Evolutionary conservation across 2,888 invertebrate species (phyloP).

Genomic region (Eretmocerus hayati): DNA sequence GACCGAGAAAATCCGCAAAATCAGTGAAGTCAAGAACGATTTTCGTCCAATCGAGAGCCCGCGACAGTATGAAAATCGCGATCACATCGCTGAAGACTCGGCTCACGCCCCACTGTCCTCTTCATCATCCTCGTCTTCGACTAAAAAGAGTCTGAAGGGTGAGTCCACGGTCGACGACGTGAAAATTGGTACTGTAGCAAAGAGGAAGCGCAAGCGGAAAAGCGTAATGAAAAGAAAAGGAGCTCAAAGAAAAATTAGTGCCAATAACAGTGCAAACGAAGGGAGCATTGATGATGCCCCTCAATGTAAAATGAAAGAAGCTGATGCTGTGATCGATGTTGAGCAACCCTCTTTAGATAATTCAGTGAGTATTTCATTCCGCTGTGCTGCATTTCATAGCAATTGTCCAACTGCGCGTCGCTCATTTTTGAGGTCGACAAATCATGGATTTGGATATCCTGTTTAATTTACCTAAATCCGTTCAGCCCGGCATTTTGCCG

Average conservation of each 20-base stretch:
- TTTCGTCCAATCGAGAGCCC: constrained; percentile 54
- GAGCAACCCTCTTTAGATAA: constrained; percentile 4
- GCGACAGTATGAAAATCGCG: constrained; percentile 27
- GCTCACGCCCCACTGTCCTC: constrained; percentile 8
- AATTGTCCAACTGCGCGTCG: no score
- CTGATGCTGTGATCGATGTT: constrained; percentile 6
- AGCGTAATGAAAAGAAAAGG: constrained; percentile 74
- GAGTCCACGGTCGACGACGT: constrained; percentile 35
- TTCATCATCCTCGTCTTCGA: constrained; percentile 16
- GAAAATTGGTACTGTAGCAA: constrained; percentile 48
- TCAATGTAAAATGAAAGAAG: constrained; percentile 31
- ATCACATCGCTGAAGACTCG: constrained; percentile 36
- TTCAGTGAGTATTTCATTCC: constrained; percentile 30
- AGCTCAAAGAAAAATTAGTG: constrained; percentile 60
- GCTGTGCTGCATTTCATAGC: no score
- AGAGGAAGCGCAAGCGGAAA: constrained; percentile 74
- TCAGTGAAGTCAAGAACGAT: constrained; percentile 57
- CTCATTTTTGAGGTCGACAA: no score
- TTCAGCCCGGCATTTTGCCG: no score
- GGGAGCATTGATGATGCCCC: constrained; percentile 23
- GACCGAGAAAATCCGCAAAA: constrained; percentile 54
- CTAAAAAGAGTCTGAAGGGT: constrained; percentile 35
- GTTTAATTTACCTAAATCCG: no score
- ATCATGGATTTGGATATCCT: no score
- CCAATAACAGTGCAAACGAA: constrained; percentile 35